Evolutionary conservation across 2,888 invertebrate species (phyloP).

Genomic region (Cosmopolites sordidus): DNA sequence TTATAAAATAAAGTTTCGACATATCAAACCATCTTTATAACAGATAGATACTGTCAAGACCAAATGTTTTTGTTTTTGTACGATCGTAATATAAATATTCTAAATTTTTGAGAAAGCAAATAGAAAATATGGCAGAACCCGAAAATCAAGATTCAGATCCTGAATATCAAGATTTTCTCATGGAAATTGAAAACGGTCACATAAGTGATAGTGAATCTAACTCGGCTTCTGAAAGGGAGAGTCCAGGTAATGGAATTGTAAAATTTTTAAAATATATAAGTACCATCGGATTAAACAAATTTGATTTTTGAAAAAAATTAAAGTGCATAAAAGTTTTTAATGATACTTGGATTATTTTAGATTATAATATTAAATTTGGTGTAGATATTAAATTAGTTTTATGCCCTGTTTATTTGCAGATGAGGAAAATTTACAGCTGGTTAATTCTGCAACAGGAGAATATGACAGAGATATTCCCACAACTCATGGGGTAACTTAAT

Average conservation of each 20-base stretch:
- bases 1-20: too few relatives aligned
- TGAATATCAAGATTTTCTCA: constrained; percentile 28
- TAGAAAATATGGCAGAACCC: constrained; percentile 27
- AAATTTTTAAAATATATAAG: too few relatives aligned
- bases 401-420: constrained; percentile 24
- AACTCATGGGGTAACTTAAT: constrained; percentile 40
- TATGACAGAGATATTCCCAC: constrained; percentile 47
- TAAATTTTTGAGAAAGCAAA: too few relatives aligned
- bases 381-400: not conserved
- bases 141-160: constrained; percentile 31
- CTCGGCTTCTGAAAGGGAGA: constrained; percentile 26
- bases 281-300: too few relatives aligned
- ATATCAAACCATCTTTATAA: too few relatives aligned
- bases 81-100: too few relatives aligned
- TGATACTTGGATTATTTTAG: too few relatives aligned
- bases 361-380: not conserved
- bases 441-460: constrained; percentile 30
- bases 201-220: constrained; percentile 28
- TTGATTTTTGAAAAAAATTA: too few relatives aligned
- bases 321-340: too few relatives aligned
- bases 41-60: too few relatives aligned
- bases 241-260: constrained; percentile 31
- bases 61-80: too few relatives aligned
- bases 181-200: constrained; percentile 39
- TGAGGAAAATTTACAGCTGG: constrained; percentile 31